Evolutionary conservation across 2,113 vertebrate genomes (phyloP).

Genomic region (Colius striatus): DNA sequence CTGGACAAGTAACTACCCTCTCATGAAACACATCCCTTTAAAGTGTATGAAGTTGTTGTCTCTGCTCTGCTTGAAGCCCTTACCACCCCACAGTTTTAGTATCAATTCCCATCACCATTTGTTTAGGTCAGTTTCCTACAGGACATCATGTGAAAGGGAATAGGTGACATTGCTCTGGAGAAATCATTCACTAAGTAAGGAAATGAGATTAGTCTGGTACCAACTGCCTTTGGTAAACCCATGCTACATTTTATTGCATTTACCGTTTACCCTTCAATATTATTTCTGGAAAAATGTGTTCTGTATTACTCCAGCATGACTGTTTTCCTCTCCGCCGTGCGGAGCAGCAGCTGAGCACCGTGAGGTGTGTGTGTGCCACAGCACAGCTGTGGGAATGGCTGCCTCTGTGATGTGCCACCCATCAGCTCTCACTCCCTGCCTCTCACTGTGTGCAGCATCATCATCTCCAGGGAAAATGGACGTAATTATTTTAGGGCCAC

Average conservation of each 20-base stretch:
- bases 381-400: rapidly evolving
- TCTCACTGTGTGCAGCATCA: neutral
- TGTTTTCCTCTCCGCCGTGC: neutral
- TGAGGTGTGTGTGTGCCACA: neutral
- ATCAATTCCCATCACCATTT: rapidly evolving
- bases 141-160: neutral
- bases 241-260: neutral
- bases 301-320: neutral
- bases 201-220: neutral
- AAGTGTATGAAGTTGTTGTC: rapidly evolving
- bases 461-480: neutral
- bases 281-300: neutral
- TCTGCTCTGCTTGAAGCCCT: neutral
- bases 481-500: neutral
- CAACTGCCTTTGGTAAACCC: neutral
- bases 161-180: neutral
- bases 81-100: rapidly evolving
- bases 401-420: neutral
- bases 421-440: neutral
- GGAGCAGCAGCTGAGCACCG: neutral
- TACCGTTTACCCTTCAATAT: neutral
- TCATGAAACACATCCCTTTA: neutral
- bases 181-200: neutral
- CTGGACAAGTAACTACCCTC: neutral
- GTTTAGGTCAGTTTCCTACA: neutral